Evolutionary conservation across 2,797 vertebrate genomes (phyloP).

Genomic region (Sebastes wilsoni): DNA sequence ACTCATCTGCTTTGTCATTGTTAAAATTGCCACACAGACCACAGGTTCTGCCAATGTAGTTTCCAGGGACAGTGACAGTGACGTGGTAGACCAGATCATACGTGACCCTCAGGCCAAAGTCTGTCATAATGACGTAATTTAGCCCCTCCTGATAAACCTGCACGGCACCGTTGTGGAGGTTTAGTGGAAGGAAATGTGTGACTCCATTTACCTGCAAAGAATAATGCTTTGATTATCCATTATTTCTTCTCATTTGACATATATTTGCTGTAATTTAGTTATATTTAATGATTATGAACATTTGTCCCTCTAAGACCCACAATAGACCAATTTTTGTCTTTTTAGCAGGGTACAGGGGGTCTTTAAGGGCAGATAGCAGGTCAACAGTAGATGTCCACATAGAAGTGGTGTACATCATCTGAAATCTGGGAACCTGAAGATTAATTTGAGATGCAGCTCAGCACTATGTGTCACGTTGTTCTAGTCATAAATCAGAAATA

Average conservation of each 20-base stretch:
- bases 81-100: conserved; percentile 69
- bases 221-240: not conserved
- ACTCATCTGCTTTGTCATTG: conserved; percentile 41
- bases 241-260: not conserved
- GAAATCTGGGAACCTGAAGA: too few species aligned
- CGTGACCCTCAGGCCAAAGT: conserved; percentile 67
- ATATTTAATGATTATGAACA: not conserved
- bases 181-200: conserved; percentile 71
- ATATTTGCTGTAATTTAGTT: not conserved
- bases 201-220: conserved; percentile 72
- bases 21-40: conserved; percentile 78
- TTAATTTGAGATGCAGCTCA: too few species aligned
- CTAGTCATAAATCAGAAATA: too few species aligned
- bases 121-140: conserved; percentile 37
- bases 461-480: too few species aligned
- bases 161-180: conserved; percentile 36
- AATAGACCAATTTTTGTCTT: too few species aligned
- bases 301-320: not conserved
- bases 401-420: too few species aligned
- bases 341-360: too few species aligned
- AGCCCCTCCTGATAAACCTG: conserved; percentile 37
- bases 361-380: rapidly evolving
- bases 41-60: conserved; percentile 62
- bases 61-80: conserved; percentile 59
- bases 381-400: too few species aligned